Evolutionary conservation across 2,797 vertebrate species (phyloP).

Genomic region (Lindbergichthys nudifrons): DNA sequence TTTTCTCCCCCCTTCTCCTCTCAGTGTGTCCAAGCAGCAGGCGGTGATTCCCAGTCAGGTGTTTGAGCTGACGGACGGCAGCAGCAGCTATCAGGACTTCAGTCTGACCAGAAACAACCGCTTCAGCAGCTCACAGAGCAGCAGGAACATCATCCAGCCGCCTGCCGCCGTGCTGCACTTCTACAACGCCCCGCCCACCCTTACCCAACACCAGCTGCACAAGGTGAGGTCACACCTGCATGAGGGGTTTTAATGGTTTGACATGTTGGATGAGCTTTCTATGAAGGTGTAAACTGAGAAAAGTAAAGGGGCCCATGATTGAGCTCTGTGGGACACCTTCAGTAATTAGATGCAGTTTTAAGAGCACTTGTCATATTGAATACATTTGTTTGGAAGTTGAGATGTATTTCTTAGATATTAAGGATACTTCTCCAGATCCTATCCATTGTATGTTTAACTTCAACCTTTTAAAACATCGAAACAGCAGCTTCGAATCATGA

Average conservation of each 20-base stretch:
- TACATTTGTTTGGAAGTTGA: no score
- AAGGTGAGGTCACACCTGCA: constrained; percentile 71
- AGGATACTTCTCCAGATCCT: not conserved
- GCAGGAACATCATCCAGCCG: constrained; percentile 96
- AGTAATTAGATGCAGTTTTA: not conserved
- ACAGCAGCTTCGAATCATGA: not conserved
- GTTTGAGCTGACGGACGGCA: constrained; percentile 92
- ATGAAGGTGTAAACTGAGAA: not conserved
- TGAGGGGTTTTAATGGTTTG: not conserved
- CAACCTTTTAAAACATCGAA: not conserved
- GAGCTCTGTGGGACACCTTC: constrained; percentile 23
- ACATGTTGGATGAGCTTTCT: not conserved
- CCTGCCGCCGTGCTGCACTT: constrained; percentile 94
- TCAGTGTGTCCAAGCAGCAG: constrained; percentile 94
- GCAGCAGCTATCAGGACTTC: constrained; percentile 96
- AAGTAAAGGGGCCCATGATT: not conserved
- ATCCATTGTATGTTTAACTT: not conserved
- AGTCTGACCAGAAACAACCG: constrained; percentile 96
- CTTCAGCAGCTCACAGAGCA: constrained; percentile 91
- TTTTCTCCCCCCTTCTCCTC: no score
- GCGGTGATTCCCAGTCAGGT: constrained; percentile 95
- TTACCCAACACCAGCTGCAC: constrained; percentile 90
- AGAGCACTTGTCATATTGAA: not conserved
- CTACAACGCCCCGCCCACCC: constrained; percentile 93
- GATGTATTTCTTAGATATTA: not conserved